Percentiles rank a stretch among this genome's conserved stretches.
phyloP scores from a whole-genome alignment of 2,113 vertebrate species.

The Lucifuga dentata region DNA sequence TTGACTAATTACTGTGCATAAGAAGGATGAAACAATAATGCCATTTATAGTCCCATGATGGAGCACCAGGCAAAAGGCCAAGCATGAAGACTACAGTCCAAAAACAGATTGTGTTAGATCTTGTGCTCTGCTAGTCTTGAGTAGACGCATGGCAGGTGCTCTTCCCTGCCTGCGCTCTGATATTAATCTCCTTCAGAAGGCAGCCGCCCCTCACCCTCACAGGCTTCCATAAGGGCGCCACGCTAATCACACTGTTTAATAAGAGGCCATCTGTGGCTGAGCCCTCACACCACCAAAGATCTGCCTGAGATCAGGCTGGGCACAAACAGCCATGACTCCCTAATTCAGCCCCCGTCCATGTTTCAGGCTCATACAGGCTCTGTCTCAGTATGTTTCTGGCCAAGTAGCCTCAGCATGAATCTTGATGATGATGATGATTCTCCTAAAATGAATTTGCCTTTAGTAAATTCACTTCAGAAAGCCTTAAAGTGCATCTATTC shows the following conservation, averaged over 20 bases:
- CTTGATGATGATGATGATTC: not conserved
- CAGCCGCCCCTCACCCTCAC: conserved; percentile 39
- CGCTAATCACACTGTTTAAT: conserved; percentile 65
- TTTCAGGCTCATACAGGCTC: conserved; percentile 1
- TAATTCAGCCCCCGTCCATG: conserved; percentile 20
- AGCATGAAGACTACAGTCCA: conserved; percentile 15
- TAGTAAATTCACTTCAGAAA: too few species aligned
- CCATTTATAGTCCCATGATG: not conserved
- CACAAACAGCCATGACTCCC: conserved; percentile 43
- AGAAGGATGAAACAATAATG: not conserved
- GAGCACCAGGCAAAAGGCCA: not conserved
- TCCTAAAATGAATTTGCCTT: too few species aligned
- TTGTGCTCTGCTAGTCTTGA: conserved; percentile 19
- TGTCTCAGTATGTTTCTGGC: conserved; percentile 21
- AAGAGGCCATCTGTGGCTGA: conserved; percentile 34
- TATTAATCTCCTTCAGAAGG: conserved; percentile 60
- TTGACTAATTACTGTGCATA: not conserved
- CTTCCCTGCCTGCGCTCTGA: conserved; percentile 21
- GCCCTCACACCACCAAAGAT: conserved; percentile 22
- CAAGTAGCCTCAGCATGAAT: not conserved
- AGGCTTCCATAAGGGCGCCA: conserved; percentile 47
- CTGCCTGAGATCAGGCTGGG: conserved; percentile 36
- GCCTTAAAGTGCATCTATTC: too few species aligned
- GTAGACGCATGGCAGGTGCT: conserved; percentile 51
- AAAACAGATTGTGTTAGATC: conserved; percentile 30